These are phyloP conservation scores for Drosophila anceps DNA, from an alignment of 2,888 invertebrate genomes.

Conservation along the genomic window DNA sequence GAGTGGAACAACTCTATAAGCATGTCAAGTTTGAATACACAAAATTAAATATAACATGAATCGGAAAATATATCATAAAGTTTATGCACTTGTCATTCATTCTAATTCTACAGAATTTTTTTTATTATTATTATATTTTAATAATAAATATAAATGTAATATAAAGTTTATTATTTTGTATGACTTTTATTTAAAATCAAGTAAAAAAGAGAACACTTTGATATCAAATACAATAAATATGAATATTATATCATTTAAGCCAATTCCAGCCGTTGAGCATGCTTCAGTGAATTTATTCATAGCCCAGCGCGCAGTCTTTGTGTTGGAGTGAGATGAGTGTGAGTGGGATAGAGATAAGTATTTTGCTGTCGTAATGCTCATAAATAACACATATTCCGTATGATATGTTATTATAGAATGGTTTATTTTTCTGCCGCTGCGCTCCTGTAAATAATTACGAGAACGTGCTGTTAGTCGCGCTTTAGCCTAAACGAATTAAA, in stretches of 20 bases:
- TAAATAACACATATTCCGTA: slow-evolving; percentile 69
- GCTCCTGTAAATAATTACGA: slow-evolving; percentile 78
- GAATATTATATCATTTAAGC: slow-evolving; percentile 15
- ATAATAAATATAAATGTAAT: background rate
- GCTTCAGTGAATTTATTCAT: slow-evolving; percentile 66
- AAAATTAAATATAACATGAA: no score
- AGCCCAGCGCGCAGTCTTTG: slow-evolving; percentile 25
- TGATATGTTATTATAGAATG: slow-evolving; percentile 68
- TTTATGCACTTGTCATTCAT: no score
- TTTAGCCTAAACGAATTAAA: slow-evolving; percentile 77
- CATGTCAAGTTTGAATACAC: no score
- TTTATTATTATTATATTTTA: no score
- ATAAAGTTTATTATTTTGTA: no score
- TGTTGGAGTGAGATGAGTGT: slow-evolving; percentile 51
- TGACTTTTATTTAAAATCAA: background rate
- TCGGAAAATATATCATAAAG: no score
- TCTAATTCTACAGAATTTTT: no score
- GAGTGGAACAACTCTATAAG: no score
- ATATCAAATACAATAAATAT: slow-evolving; percentile 13
- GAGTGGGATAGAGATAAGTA: slow-evolving; percentile 64
- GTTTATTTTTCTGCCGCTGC: slow-evolving; percentile 53
- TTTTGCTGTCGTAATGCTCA: slow-evolving; percentile 63
- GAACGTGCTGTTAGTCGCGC: slow-evolving; percentile 63
- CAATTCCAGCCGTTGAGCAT: slow-evolving; percentile 8
- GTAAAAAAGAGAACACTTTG: background rate